Percentiles rank a stretch among this genome's conserved stretches.
Conservation (phyloP, 53 echinoderm and acorn worm genomes). For the Paelopatides confundens region DNA sequence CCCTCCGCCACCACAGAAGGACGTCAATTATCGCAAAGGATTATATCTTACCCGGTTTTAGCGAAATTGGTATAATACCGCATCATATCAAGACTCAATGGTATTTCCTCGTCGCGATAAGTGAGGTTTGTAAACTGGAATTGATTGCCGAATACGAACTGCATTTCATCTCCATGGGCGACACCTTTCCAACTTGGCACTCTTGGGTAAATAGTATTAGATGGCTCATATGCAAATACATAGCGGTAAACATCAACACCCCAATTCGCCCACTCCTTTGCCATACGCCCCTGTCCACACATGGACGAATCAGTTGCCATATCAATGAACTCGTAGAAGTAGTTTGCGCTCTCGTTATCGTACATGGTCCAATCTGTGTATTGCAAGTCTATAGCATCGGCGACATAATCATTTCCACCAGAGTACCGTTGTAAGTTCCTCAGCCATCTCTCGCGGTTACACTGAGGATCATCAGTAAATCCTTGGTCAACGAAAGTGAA, state of each 20-base stretch:
- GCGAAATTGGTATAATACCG: conserved; percentile 81
- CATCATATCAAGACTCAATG: conserved; percentile 62
- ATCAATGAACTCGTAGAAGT: conserved; percentile 59
- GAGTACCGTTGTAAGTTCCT: conserved; percentile 9
- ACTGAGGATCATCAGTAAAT: conserved; percentile 46
- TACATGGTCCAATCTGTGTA: conserved; percentile 70
- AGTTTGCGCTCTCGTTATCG: conserved; percentile 68
- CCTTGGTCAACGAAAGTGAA: conserved; percentile 46
- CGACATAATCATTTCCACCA: conserved; percentile 53
- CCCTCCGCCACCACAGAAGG: too few species aligned
- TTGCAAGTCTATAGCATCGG: conserved; percentile 58
- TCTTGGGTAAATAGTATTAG: conserved; percentile 30
- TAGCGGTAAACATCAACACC: conserved; percentile 59
- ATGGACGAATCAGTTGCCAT: conserved; percentile 58
- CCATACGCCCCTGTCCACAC: conserved; percentile 59
- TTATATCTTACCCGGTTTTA: conserved; percentile 68
- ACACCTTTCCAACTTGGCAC: conserved; percentile 49
- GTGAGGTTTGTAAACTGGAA: background rate
- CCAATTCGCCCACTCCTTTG: conserved; percentile 35
- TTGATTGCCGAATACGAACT: conserved; percentile 71
- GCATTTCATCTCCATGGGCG: conserved; percentile 71
- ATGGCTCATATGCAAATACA: conserved; percentile 63
- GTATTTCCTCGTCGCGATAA: conserved; percentile 54
- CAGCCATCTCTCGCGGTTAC: conserved; percentile 15
- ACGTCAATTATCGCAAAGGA: background rate